phyloP scores from a whole-genome alignment of 2,888 invertebrate genomes.

The Ischnus inquisitorius region DNA sequence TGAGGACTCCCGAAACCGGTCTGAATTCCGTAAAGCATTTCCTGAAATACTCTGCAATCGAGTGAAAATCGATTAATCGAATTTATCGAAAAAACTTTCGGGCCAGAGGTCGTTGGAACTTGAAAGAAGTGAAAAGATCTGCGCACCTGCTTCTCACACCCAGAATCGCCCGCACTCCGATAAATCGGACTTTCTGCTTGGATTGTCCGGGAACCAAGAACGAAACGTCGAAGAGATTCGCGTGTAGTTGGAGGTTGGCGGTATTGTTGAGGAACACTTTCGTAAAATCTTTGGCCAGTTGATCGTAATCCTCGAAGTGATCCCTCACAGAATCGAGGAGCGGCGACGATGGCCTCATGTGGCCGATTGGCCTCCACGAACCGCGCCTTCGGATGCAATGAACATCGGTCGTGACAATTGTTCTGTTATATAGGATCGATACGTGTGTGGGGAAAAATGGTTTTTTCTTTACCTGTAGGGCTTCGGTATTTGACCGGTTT shows the following conservation, averaged over 20 bases:
- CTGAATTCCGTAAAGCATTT: conserved; percentile 97
- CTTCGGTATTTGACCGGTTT: conserved; percentile 98
- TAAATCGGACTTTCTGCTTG: conserved; percentile 95
- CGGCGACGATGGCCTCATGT: conserved; percentile 97
- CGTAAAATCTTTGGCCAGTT: conserved; percentile 96
- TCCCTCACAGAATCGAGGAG: conserved; percentile 96
- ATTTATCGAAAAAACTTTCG: neutral
- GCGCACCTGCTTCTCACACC: conserved; percentile 94
- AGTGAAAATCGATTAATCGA: conserved; percentile 15
- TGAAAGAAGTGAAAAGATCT: neutral
- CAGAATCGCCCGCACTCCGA: conserved; percentile 95
- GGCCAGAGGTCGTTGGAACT: too few species aligned
- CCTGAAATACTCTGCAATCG: conserved; percentile 92
- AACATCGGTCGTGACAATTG: conserved; percentile 8
- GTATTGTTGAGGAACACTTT: conserved; percentile 94
- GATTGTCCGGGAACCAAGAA: conserved; percentile 95
- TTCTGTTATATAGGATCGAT: too few species aligned
- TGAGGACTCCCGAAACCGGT: conserved; percentile 97
- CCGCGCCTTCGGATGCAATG: conserved; percentile 86
- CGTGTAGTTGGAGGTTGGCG: conserved; percentile 91
- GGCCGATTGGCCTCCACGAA: conserved; percentile 97
- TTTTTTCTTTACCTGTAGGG: conserved; percentile 89
- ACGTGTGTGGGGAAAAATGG: neutral
- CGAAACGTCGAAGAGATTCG: conserved; percentile 95
- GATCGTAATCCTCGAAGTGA: conserved; percentile 97